Base-by-base conservation (phyloP, 2,113 vertebrate genomes). In the Triplophysa siluroides region DNA sequence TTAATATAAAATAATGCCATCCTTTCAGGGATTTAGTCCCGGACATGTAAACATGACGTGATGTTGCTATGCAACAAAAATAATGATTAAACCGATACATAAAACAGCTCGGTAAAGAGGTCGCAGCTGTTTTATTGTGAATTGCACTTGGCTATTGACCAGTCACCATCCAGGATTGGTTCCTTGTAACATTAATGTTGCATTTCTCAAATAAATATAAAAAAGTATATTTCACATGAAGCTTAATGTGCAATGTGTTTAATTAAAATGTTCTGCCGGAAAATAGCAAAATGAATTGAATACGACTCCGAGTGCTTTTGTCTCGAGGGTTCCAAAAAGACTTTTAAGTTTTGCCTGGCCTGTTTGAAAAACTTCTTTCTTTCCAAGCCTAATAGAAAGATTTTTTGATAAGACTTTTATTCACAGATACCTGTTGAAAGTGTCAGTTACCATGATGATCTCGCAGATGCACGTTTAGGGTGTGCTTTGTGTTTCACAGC, bases 371-470 rank as follows among this genome's bases (percentile, higher is more conserved):
- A 54, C 18, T 29, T 38, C 54, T 23, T 73, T 41, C 54, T 73
- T 73, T 43, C 33, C 33, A 23, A 43, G n/a, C n/a, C 33, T 60
- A 60, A 73, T 60, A 73, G 54, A 73, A n/a, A 16, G 54, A 41
- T 73, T 60, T 41, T 60, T 23, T 73, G 54, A 60, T 60, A 60
- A 73, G 60, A 21, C 21, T 2, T 73, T 10, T 72, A 29, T 29
- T 72, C 29, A 60, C 54, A 43, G 70, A 60, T 38, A 23, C 6
- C 52, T 21, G 50, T 56, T 56, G 52, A 72, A 72, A 56, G 26
- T 33, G 50, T 21, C 11, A 38, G 69, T 56, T 72, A 26, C 69
- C 26, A 56, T 72, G 50, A 26, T 72, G 50, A 56, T 33, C 12
- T 71, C 11, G 26, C 68, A 71, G 68, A 71, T n/a, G 47, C 47